These are phyloP conservation scores for Balanococcus diminutus DNA, from an alignment of 2,888 invertebrate species.

Conservation along the genomic window DNA sequence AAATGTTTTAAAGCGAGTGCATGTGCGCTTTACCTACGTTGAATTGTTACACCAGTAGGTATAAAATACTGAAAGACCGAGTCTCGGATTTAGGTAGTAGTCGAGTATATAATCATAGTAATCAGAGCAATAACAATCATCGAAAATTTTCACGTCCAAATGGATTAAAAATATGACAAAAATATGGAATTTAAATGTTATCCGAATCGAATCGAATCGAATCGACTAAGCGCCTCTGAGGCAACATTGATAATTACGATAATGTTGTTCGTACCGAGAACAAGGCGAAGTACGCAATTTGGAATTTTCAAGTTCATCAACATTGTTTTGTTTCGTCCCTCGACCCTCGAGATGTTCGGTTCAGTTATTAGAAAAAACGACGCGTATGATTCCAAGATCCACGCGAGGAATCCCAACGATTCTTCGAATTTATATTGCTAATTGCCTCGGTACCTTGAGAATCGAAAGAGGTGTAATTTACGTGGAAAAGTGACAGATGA, in stretches of 20 bases:
- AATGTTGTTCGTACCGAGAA: not conserved
- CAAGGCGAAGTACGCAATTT: not conserved
- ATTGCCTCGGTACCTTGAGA: not conserved
- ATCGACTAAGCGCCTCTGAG: not conserved
- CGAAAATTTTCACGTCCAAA: not conserved
- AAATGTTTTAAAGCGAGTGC: not conserved
- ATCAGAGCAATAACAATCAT: not conserved
- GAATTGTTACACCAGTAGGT: not conserved
- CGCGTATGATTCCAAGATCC: not conserved
- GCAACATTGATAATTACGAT: not conserved
- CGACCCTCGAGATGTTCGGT: no score
- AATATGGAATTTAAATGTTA: slow-evolving; percentile 2
- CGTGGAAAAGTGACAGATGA: not conserved
- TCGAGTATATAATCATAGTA: not conserved
- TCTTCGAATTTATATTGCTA: slow-evolving; percentile 15
- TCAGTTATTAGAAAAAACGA: not conserved
- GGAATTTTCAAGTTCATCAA: not conserved
- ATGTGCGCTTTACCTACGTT: no score
- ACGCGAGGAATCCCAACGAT: not conserved
- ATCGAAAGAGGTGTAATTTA: not conserved
- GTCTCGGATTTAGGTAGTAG: no score
- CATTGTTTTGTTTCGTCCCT: not conserved
- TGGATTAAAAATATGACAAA: not conserved
- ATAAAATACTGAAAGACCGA: not conserved
- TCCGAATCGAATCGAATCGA: not conserved